These are phyloP conservation scores for Scaptomyza polygonia DNA, from an alignment of 2,888 invertebrate species.

Conservation along the genomic window DNA sequence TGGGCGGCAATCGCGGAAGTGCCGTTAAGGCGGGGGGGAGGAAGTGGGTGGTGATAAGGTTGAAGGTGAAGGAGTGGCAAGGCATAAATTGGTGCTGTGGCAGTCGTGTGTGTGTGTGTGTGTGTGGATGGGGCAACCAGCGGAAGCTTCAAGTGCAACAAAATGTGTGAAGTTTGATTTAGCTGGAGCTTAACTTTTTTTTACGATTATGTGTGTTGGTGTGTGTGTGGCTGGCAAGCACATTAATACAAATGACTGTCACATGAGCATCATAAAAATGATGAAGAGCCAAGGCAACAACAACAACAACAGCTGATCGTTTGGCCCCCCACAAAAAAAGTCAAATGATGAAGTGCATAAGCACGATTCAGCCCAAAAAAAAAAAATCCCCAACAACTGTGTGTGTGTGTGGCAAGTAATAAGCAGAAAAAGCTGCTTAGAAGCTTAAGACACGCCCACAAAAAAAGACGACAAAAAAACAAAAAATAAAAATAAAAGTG, in stretches of 20 bases:
- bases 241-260: conserved; percentile 78
- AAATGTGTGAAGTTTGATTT: conserved; percentile 65
- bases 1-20: conserved; percentile 31
- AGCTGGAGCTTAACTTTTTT: conserved; percentile 36
- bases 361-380: conserved; percentile 36
- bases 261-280: conserved; percentile 77
- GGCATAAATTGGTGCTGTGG: conserved; percentile 1
- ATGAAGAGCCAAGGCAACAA: conserved; percentile 60
- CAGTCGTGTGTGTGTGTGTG: background rate
- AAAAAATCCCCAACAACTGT: conserved; percentile 11
- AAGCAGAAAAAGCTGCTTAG: conserved; percentile 59
- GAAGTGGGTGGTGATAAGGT: background rate
- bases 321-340: conserved; percentile 35
- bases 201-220: conserved; percentile 24
- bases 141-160: conserved; percentile 53
- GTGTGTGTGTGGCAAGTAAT: conserved; percentile 51
- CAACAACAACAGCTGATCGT: conserved; percentile 45
- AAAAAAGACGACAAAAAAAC: conserved; percentile 5
- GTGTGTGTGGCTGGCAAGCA: conserved; percentile 49
- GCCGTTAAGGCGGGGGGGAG: background rate
- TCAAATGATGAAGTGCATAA: conserved; percentile 54
- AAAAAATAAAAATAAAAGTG: conserved; percentile 24
- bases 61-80: background rate
- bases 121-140: conserved; percentile 17
- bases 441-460: conserved; percentile 36